Conservation (phyloP, 2,797 vertebrate genomes). For the Natrix natrix region DNA sequence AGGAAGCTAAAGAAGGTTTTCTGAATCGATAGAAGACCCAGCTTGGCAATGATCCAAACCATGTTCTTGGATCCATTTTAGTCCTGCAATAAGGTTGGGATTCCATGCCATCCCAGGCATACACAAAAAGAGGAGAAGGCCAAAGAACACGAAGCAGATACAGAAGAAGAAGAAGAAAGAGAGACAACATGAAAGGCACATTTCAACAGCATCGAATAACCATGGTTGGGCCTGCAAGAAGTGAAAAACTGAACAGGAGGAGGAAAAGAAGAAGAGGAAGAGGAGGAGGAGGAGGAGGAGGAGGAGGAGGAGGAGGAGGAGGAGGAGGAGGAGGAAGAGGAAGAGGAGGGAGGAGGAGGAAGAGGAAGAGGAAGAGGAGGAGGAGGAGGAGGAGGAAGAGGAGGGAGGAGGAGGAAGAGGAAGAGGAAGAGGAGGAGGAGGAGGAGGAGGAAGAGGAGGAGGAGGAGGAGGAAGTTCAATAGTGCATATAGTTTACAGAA, state of each 20-base stretch:
- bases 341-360: no score
- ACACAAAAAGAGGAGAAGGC: neutral
- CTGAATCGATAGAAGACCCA: neutral
- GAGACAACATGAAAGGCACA: neutral
- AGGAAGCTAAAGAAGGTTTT: neutral
- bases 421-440: fast-evolving
- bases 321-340: no score
- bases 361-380: no score
- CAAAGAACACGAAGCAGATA: neutral
- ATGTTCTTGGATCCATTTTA: neutral
- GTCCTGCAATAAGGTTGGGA: neutral
- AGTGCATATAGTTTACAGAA: neutral
- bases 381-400: no score
- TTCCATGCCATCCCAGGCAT: neutral
- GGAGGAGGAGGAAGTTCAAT: neutral
- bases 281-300: no score
- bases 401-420: no score
- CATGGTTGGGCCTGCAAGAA: neutral
- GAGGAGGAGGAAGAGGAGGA: no score
- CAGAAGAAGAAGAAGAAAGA: neutral
- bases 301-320: no score
- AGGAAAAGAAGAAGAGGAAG: no score
- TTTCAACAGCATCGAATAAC: neutral
- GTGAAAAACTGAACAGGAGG: neutral
- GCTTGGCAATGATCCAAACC: neutral